Conservation (phyloP, 2,113 vertebrate genomes). For the Aphyosemion australe region DNA sequence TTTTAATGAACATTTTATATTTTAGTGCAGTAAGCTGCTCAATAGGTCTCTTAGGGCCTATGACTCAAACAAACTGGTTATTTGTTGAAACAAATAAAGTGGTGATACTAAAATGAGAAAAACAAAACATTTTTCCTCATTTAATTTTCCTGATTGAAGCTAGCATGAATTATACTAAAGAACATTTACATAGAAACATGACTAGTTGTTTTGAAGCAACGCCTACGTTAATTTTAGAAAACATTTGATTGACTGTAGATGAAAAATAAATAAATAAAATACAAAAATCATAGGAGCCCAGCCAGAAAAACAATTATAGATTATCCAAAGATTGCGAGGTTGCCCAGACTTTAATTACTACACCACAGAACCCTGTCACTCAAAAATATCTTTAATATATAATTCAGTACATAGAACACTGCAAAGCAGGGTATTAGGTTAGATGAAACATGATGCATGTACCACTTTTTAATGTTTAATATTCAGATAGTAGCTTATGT, state of each 20-base stretch:
- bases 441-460: background rate
- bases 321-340: slow-evolving; percentile 40
- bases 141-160: slow-evolving; percentile 1
- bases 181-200: slow-evolving; percentile 13
- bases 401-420: background rate
- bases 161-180: slow-evolving; percentile 10
- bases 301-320: slow-evolving; percentile 60
- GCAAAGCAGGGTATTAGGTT: background rate
- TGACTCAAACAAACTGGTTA: no score
- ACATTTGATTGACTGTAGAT: slow-evolving; percentile 63
- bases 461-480: no score
- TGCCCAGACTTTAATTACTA: slow-evolving; percentile 56
- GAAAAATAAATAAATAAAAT: slow-evolving; percentile 37
- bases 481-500: no score
- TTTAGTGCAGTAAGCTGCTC: no score
- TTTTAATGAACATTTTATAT: no score
- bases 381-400: no score
- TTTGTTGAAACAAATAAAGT: no score
- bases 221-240: slow-evolving; percentile 45
- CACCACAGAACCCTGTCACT: slow-evolving; percentile 16
- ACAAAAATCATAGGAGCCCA: slow-evolving; percentile 35
- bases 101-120: no score
- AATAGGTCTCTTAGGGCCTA: no score
- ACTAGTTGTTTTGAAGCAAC: slow-evolving; percentile 9
- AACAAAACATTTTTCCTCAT: no score